Base-by-base conservation (phyloP, 30 jellyfish, hydroid and myxozoan species). In the Pseudorhiza aurosa region DNA sequence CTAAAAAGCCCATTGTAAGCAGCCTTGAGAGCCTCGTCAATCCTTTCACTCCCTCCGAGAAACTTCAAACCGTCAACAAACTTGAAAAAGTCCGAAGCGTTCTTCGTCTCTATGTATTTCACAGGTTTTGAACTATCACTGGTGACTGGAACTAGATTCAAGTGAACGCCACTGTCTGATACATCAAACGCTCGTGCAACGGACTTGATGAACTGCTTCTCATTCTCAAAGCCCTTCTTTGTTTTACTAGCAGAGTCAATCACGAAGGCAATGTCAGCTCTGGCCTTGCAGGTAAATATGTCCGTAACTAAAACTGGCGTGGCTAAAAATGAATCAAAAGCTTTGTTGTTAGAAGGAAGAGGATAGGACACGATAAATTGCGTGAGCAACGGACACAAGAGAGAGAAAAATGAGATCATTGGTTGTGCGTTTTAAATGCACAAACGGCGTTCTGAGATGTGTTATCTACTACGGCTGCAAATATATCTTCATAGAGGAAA, bases 21-120 rank as follows among this genome's bases (percentile, higher is more conserved):
- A 15, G 31, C 62, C 8, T 59, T 17, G 4, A 78, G 69, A 27
- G 77, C 90, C 37, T 33, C 46, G n/a, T 59, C 74, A 67, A 78
- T 59, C 51, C 45, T 36, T 42, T 82, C 30, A n/a, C 55, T 18
- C 27, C 15, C 19, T 0, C 75, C 90, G 12, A 49, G 17, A 37
- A 78, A 49, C n/a, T 82, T 72, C 33, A 78, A 36, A 36, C 51
- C 21, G 50, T 78, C 59, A 14, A 65, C 68, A 2, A 53, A 45
- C 10, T 64, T 60, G 8, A 28, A n/a, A 33, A 78, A 60, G 11
- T 17, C 30, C 10, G 90, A 53, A 2, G 39, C 71, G 25, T 62
- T 46, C 17, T 15, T 25, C 3, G 58, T 45, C 32, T 72, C 75
- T 4, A 33, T 31, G 14, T 27, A 25, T 18, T 72, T 21, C 17